Base-by-base conservation (phyloP, 2,113 vertebrate species). In the Colistium nudipinnis region DNA sequence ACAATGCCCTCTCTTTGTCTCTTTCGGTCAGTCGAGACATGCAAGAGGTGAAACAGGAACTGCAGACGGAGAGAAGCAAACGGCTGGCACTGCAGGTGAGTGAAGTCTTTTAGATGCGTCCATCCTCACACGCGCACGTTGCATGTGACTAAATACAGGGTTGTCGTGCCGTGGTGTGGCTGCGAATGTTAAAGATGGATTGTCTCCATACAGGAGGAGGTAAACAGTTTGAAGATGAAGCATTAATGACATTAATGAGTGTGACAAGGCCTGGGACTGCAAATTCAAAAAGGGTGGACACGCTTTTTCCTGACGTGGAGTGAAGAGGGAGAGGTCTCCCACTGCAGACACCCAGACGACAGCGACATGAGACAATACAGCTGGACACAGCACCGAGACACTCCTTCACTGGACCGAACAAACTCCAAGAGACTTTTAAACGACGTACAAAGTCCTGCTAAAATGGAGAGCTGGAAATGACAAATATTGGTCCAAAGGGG, bases 1-100 rank as follows among this genome's bases (percentile, higher is more conserved):
- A n/a, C 49, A 68, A 39, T 27, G 33, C 61, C 6, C 19, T 48
- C 19, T 22, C 64, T 75, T 63, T 80, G 11, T 74, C 68, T 66
- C 52, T 28, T 75, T 54, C 63, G 35, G 45, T 71, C 76, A 94
- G 93, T 7, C 88, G 7, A 68, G 93, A 93, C 82, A 91, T 93
- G 20, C 73, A 92, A 82, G 91, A 94, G 73, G 62, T 94, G 71
- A 94, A 88, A 88, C 85, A 91, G n/a, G 92, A 92, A 81, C 74
- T 94, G 75, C 67, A 4, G 38, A 86, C 86, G 0, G 92, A 94
- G 70, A 89, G 66, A 72, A 87, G 30, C 64, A 94, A 92, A 72
- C 89, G 89, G 19, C 48, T 27, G 31, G 70, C 69, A 38, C 72
- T 94, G 64, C 89, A 93, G 89, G 93, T 94, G 61, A 76, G 88